Conservation (phyloP, 2,888 invertebrate species). For the Drosophila dives region DNA sequence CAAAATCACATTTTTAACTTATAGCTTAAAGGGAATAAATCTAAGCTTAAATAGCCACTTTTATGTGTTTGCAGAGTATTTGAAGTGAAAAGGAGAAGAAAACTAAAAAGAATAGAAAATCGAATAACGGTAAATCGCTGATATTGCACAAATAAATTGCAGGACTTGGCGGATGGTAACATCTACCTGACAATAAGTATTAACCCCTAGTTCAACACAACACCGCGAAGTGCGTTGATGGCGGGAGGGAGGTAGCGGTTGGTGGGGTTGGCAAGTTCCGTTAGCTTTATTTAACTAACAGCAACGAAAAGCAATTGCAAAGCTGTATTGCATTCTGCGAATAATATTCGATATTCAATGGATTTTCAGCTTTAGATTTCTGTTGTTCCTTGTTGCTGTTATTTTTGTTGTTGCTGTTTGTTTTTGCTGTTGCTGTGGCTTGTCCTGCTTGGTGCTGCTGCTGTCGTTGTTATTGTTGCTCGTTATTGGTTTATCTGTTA, state of each 20-base stretch:
- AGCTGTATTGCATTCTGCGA: conserved; percentile 66
- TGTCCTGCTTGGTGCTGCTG: conserved; percentile 19
- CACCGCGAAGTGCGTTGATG: too few species aligned
- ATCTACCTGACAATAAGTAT: conserved; percentile 69
- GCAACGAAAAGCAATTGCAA: conserved; percentile 57
- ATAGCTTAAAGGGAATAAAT: not conserved
- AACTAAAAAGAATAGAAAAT: conserved; percentile 1
- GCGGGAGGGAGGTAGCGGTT: not conserved
- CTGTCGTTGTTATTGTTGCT: conserved; percentile 37
- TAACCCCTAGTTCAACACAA: conserved; percentile 41
- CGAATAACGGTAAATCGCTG: conserved; percentile 42
- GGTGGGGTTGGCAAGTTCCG: conserved; percentile 14
- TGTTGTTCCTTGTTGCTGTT: conserved; percentile 21
- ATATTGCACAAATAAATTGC: conserved; percentile 64
- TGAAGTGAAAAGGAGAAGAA: not conserved
- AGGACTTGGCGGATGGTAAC: conserved; percentile 43
- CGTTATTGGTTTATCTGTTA: conserved; percentile 67
- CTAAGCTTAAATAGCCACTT: not conserved
- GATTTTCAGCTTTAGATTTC: conserved; percentile 41
- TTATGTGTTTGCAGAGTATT: conserved; percentile 13
- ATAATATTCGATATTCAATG: conserved; percentile 54
- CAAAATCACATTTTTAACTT: too few species aligned
- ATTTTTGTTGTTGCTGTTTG: conserved; percentile 19
- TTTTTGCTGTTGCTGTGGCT: conserved; percentile 14
- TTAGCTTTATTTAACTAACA: conserved; percentile 27